phyloP scores from a whole-genome alignment of 2,888 invertebrate genomes.

The Ashinkailepas kermadecensis region DNA sequence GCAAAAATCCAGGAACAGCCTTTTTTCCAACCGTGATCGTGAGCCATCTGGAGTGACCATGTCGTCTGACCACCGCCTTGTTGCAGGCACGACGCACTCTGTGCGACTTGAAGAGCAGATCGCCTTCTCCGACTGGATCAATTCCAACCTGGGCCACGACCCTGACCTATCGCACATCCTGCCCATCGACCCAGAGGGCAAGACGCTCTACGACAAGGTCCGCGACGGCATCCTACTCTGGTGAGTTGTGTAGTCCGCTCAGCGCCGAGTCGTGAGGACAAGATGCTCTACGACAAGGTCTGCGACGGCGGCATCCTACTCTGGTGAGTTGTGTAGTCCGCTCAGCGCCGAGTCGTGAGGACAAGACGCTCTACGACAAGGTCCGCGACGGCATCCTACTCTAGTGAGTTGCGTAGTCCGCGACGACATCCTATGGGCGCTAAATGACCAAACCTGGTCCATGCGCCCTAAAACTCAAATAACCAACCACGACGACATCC shows the following conservation, averaged over 20 bases:
- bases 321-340: conserved; percentile 55
- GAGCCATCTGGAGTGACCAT: too few species aligned
- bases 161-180: conserved; percentile 80
- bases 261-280: too few species aligned
- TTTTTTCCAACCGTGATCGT: too few species aligned
- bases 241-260: conserved; percentile 47
- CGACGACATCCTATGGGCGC: too few species aligned
- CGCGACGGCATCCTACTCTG: conserved; percentile 93
- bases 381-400: not conserved
- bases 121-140: conserved; percentile 99
- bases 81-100: conserved; percentile 80
- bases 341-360: too few species aligned
- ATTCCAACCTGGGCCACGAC: conserved; percentile 81
- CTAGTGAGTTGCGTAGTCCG: not conserved
- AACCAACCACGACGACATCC: too few species aligned
- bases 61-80: not conserved
- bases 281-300: too few species aligned
- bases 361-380: too few species aligned
- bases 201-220: conserved; percentile 81
- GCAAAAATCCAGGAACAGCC: too few species aligned
- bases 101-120: conserved; percentile 90
- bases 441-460: too few species aligned
- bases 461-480: too few species aligned
- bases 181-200: conserved; percentile 87
- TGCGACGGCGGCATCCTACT: conserved; percentile 79